Evolutionary conservation across 2,797 vertebrate species (phyloP), one percentile per base, ranked within the genome.

Genomic region (Chelidonichthys spinosus): DNA sequence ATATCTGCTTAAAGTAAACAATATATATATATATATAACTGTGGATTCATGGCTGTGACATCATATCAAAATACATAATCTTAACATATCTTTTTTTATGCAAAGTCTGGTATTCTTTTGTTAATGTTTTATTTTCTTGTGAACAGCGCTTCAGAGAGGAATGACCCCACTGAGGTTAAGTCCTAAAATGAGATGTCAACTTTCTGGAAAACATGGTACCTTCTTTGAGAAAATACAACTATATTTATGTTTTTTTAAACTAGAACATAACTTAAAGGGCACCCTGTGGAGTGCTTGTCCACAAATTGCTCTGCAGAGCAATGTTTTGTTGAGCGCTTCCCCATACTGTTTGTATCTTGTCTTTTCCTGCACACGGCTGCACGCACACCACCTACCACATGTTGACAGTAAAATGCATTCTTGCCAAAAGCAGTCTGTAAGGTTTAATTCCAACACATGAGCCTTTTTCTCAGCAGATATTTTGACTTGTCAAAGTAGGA

Each of bases 251-350:
- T 69, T 54, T 25, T 84, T 82, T 79, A 67, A 82, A 72, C 69
- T n/a, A 68, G 11, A 54, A 63, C 17, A 63, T 69, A 76, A 70
- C 53, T 70, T 68, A 39, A 72, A 49, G 78, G 76, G 65, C 17
- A 54, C 63, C 18, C 42, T 54, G 49, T 66, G 60, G 62, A 66
- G 40, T 46, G 69, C 59, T 58, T 56, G 3, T 56, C 85, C 85
- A 82, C 84, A 74, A 90, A 87, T 79, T 83, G 78, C 76, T 72
- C 70, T 69, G 73, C 59, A 60, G 35, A 32, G 52, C 63, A 62
- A 18, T 35, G 68, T 81, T 82, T 74, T 67, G 63, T 66, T 37
- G 71, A 82, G 58, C 17, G 55, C 58, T 67, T 68, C 43, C 37
- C 7, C 35, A 5, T 37, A 55, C 39, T 75, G 74, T 85, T 86